Base-by-base conservation (phyloP, 1,140 invertebrate species). In the Galleria mellonella region DNA sequence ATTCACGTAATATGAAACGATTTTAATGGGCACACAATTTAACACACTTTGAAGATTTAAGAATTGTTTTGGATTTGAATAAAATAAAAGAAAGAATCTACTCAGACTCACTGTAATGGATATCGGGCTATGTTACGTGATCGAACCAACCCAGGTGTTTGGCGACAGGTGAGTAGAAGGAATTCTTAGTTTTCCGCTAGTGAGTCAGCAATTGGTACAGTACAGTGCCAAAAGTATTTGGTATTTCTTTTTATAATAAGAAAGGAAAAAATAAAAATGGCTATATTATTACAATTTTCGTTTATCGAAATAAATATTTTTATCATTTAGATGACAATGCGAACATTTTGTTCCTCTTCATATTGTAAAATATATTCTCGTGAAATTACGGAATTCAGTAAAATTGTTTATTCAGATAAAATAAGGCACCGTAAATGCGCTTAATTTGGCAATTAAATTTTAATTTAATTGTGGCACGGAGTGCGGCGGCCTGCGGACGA, bases 71-170 rank as follows among this genome's bases (percentile, higher is more conserved):
- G 17, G 17, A 23, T 23, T 2, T 23, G 6, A 23, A 23, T 23
- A 6, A 23, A 3, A 23, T 23, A 23, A 23, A 23, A 23, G 17
- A 23, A 23, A 23, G 2, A 23, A 23, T 23, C 6, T 23, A 23
- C 17, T 23, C 6, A 23, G 17, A 23, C 17, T 23, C 6, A 23
- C 2, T 23, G 17, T 23, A 23, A 23, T 23, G 17, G 17, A 2
- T 23, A 23, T 23, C 6, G 6, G 17, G 17, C 17, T 23, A 6
- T 23, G 17, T 55, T 51, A 57, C 48, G 51, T 47, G 51, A 58
- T 31, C 41, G 36, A 47, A 15, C 17, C 40, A 48, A 43, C 70
- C 44, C 72, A 75, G 72, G 64, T 75, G 72, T 67, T 63, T 67
- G 62, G 50, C 52, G 59, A 49, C 58, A 66, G 52, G 52, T 67